phyloP scores from a whole-genome alignment of 2,113 vertebrate species.

The Laticauda laticaudata region DNA sequence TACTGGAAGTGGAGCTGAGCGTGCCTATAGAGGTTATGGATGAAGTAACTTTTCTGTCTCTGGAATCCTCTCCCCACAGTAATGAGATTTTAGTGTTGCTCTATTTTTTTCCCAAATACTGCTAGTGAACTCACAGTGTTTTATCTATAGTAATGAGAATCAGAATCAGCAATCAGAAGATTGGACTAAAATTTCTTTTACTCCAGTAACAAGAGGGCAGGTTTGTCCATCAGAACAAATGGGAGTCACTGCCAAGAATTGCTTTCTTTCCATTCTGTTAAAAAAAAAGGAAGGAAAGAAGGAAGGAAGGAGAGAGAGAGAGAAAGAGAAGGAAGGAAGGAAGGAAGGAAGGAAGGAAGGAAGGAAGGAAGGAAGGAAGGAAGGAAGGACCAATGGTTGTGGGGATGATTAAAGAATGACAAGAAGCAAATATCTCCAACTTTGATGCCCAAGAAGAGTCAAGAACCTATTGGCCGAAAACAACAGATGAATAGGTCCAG shows the following conservation, averaged over 20 bases:
- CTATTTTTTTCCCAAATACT: background rate
- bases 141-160: background rate
- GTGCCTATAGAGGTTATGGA: background rate
- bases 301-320: no score
- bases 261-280: background rate
- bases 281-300: no score
- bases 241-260: background rate
- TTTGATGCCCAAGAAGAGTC: background rate
- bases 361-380: no score
- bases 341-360: no score
- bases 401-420: background rate
- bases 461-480: background rate
- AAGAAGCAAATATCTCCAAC: background rate
- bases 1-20: no score
- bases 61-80: background rate
- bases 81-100: background rate
- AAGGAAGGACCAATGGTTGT: background rate
- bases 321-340: no score
- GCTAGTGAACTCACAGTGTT: background rate
- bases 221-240: background rate
- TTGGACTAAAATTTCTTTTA: background rate
- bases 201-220: background rate
- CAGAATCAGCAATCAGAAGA: background rate
- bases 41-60: background rate
- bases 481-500: background rate